Evolutionary conservation across 2,113 vertebrate species (phyloP).

Genomic region (Hucho hucho): DNA sequence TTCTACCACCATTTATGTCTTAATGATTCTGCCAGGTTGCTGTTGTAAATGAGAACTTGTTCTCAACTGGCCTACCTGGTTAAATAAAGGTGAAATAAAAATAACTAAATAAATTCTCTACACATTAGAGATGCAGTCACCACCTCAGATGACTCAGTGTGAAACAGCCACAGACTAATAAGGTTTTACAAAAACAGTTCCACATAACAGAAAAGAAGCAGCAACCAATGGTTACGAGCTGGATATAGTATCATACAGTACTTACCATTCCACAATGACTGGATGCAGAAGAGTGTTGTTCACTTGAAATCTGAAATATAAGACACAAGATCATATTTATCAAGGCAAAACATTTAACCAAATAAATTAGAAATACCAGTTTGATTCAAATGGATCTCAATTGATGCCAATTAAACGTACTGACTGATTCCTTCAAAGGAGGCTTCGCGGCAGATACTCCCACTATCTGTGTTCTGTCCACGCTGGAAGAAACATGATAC

Average conservation of each 20-base stretch:
- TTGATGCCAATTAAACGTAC: conserved; percentile 74
- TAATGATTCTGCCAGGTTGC: background rate
- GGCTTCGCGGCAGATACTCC: conserved; percentile 85
- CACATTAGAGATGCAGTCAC: background rate
- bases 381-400: conserved; percentile 34
- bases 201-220: conserved; percentile 5
- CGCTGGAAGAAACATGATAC: conserved; percentile 68
- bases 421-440: conserved; percentile 92
- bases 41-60: too few species aligned
- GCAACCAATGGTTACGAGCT: conserved; percentile 27
- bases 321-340: background rate
- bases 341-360: background rate
- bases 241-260: conserved; percentile 29
- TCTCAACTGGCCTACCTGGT: too few species aligned
- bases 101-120: background rate
- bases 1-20: background rate
- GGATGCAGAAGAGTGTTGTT: conserved; percentile 87
- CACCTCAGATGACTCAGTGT: conserved; percentile 14
- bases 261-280: conserved; percentile 92
- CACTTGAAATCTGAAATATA: conserved; percentile 80
- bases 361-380: background rate
- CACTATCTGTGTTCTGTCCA: conserved; percentile 89
- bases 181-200: conserved; percentile 19
- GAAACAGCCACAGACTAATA: conserved; percentile 7
- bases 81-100: too few species aligned